phyloP scores from a whole-genome alignment of 2,888 invertebrate genomes.

The Lissocephala sabroskyi region DNA sequence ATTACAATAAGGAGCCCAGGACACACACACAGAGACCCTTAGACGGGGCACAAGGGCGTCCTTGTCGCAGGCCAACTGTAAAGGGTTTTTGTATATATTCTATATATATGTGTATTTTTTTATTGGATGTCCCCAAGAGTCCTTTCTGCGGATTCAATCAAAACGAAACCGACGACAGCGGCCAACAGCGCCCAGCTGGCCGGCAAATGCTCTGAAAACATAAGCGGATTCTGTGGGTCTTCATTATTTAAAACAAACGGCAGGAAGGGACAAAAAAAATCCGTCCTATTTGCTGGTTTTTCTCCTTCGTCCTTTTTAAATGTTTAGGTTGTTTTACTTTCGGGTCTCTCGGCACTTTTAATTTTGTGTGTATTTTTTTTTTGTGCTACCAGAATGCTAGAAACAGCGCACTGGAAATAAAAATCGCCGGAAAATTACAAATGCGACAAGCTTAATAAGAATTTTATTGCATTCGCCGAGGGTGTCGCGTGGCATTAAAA shows the following conservation, averaged over 20 bases:
- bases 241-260: conserved; percentile 9
- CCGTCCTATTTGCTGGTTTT: too few species aligned
- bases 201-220: background rate
- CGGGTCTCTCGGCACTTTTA: too few species aligned
- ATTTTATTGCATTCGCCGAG: conserved; percentile 29
- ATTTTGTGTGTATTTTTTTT: too few species aligned
- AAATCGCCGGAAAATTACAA: background rate
- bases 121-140: background rate
- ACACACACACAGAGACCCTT: background rate
- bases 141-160: conserved; percentile 12
- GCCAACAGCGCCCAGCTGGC: background rate
- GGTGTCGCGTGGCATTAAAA: conserved; percentile 18
- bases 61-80: background rate
- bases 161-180: background rate
- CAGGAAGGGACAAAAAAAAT: background rate
- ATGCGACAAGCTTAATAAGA: conserved; percentile 17
- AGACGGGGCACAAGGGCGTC: too few species aligned
- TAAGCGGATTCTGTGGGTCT: conserved; percentile 26
- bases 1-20: background rate
- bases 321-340: too few species aligned
- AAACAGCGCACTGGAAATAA: too few species aligned
- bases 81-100: conserved; percentile 2
- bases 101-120: too few species aligned
- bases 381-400: too few species aligned
- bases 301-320: background rate